Evolutionary conservation across 1,140 invertebrate species (phyloP).

Genomic region (Zaprionus taronus): DNA sequence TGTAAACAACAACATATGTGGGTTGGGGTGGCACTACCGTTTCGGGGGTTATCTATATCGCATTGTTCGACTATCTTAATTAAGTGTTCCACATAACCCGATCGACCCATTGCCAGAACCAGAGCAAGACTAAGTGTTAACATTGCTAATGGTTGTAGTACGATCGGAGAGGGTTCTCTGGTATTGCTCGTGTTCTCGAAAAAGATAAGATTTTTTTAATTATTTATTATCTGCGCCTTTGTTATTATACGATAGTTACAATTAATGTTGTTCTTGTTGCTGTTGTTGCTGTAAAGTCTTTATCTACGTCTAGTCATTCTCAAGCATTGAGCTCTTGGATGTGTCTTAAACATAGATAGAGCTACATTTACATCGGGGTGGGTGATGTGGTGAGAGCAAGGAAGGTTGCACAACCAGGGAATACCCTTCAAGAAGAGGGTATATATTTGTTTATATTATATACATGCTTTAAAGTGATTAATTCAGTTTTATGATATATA

Average conservation of each 20-base stretch:
- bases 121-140: conserved; percentile 27
- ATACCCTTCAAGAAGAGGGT: not conserved
- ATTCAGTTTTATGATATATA: not conserved
- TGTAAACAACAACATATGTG: not conserved
- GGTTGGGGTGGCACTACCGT: not conserved
- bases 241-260: conserved; percentile 1
- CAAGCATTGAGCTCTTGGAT: conserved; percentile 8
- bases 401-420: not conserved
- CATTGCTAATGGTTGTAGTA: conserved; percentile 30
- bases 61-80: conserved; percentile 23
- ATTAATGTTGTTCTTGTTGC: conserved; percentile 7
- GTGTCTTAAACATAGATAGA: conserved; percentile 7
- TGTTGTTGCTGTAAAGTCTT: conserved; percentile 17
- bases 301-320: conserved; percentile 11
- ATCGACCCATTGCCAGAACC: conserved; percentile 11
- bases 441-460: no score
- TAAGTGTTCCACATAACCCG: conserved; percentile 31
- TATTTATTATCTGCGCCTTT: conserved; percentile 35
- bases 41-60: conserved; percentile 22
- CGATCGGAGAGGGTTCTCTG: not conserved
- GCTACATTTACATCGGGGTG: not conserved
- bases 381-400: not conserved
- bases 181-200: conserved; percentile 11
- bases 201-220: conserved; percentile 49
- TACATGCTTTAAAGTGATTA: not conserved